Evolutionary conservation across 92 coral and sea anemone species (phyloP).

Genomic region (Scolanthus callimorphus): DNA sequence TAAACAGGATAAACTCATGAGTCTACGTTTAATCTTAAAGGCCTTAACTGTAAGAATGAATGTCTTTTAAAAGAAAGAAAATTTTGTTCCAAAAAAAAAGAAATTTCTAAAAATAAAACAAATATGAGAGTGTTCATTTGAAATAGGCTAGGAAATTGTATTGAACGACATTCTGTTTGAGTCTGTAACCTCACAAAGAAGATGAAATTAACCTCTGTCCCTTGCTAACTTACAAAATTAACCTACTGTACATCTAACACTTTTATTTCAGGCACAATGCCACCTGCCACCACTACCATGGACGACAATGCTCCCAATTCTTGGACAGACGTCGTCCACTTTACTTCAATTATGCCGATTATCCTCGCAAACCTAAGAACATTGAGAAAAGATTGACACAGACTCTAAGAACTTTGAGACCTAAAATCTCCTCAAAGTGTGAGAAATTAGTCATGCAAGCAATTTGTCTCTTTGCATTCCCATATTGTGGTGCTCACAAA

Average conservation of each 20-base stretch:
- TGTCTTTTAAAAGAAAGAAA: not conserved
- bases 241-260: too few relatives aligned
- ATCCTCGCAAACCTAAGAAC: constrained; percentile 34
- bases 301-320: constrained; percentile 61
- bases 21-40: too few relatives aligned
- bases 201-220: too few relatives aligned
- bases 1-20: not conserved
- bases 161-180: too few relatives aligned
- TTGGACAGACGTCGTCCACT: constrained; percentile 73
- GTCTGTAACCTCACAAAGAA: too few relatives aligned
- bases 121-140: not conserved
- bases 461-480: constrained; percentile 71
- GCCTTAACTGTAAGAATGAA: not conserved
- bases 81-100: not conserved
- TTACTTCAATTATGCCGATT: constrained; percentile 64
- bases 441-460: constrained; percentile 77
- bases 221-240: too few relatives aligned
- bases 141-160: not conserved
- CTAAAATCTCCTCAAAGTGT: constrained; percentile 62
- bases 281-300: constrained; percentile 90
- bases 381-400: constrained; percentile 66
- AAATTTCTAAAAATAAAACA: too few relatives aligned
- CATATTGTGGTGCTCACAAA: constrained; percentile 73
- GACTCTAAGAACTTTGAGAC: constrained; percentile 59
- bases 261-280: constrained; percentile 52